Conservation (phyloP, 92 coral and sea anemone species). For the Blastomussa wellsi region DNA sequence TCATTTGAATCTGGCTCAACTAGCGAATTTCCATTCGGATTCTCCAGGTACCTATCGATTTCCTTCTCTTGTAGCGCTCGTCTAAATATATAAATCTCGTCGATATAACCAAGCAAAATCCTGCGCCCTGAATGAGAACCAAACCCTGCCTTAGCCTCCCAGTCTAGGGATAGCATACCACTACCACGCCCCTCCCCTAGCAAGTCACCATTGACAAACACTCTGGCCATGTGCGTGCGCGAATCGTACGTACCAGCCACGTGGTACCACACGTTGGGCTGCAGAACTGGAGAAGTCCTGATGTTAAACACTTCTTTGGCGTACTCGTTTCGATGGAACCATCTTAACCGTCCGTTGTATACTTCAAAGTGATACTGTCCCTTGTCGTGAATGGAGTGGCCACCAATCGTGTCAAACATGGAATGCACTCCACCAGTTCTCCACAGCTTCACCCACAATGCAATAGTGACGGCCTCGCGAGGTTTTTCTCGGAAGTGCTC, state of each 20-base stretch:
- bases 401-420: slow-evolving; percentile 74
- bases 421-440: slow-evolving; percentile 72
- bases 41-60: slow-evolving; percentile 66
- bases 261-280: slow-evolving; percentile 86
- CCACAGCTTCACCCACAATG: slow-evolving; percentile 87
- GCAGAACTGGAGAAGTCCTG: slow-evolving; percentile 65
- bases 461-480: slow-evolving; percentile 80
- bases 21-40: slow-evolving; percentile 46
- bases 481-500: slow-evolving; percentile 84
- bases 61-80: slow-evolving; percentile 76
- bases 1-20: slow-evolving; percentile 6
- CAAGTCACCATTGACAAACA: slow-evolving; percentile 78
- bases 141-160: slow-evolving; percentile 80
- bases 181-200: slow-evolving; percentile 74
- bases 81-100: slow-evolving; percentile 86
- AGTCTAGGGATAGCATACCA: slow-evolving; percentile 83
- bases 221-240: slow-evolving; percentile 71
- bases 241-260: slow-evolving; percentile 92
- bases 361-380: slow-evolving; percentile 79
- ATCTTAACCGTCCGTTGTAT: slow-evolving; percentile 73
- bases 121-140: slow-evolving; percentile 71
- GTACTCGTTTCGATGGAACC: slow-evolving; percentile 83
- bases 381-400: slow-evolving; percentile 54
- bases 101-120: slow-evolving; percentile 74
- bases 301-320: slow-evolving; percentile 72